These are phyloP conservation scores for Halichoeres trimaculatus DNA, from an alignment of 2,113 vertebrate genomes.

Conservation along the genomic window DNA sequence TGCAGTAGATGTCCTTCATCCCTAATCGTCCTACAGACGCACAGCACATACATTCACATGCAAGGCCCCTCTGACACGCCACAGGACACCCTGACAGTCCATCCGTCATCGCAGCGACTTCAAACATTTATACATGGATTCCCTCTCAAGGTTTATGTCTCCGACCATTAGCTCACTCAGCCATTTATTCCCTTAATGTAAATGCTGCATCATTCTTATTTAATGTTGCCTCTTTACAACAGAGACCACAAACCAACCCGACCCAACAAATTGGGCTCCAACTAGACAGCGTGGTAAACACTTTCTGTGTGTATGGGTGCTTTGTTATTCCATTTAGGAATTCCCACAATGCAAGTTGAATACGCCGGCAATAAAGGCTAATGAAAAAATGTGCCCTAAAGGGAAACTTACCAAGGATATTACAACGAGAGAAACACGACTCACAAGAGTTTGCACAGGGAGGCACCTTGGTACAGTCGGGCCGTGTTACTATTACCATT, in stretches of 20 bases:
- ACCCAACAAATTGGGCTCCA: conserved; percentile 9
- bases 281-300: conserved; percentile 20
- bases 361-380: conserved; percentile 22
- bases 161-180: conserved; percentile 1
- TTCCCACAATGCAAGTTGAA: conserved; percentile 30
- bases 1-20: conserved; percentile 23
- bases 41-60: conserved; percentile 6
- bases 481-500: background rate
- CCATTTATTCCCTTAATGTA: background rate
- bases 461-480: background rate
- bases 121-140: conserved; percentile 10
- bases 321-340: conserved; percentile 35
- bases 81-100: conserved; percentile 15
- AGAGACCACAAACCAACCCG: background rate
- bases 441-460: background rate
- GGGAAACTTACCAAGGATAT: conserved; percentile 15
- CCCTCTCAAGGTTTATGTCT: conserved; percentile 11
- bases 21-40: background rate
- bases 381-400: conserved; percentile 26
- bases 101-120: conserved; percentile 11
- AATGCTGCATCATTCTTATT: conserved; percentile 7
- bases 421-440: background rate
- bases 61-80: background rate
- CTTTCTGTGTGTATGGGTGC: background rate
- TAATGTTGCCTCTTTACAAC: background rate